Evolutionary conservation across 1,140 invertebrate genomes (phyloP).

Genomic region (Antheraea mylitta): DNA sequence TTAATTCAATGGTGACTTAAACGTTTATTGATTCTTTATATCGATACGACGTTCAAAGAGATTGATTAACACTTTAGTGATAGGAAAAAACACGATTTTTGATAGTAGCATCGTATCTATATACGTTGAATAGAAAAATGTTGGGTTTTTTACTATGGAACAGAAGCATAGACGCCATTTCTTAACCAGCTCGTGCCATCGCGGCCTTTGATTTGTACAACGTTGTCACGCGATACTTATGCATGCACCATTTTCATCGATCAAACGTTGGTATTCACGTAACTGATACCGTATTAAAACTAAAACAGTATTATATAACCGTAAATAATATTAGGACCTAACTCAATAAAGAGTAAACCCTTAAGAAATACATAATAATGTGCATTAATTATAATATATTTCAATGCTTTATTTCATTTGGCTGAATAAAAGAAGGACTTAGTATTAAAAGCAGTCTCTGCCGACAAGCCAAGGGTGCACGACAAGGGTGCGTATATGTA

Average conservation of each 20-base stretch:
- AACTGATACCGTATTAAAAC: neutral
- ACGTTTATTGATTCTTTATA: neutral
- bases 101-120: slow-evolving; percentile 8
- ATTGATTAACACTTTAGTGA: slow-evolving; percentile 13
- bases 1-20: neutral
- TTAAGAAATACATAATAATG: no score
- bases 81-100: slow-evolving; percentile 1
- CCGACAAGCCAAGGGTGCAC: no score
- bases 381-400: no score
- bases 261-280: slow-evolving; percentile 20
- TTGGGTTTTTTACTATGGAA: slow-evolving; percentile 26
- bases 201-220: slow-evolving; percentile 33
- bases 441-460: no score
- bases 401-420: no score
- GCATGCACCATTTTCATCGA: slow-evolving; percentile 33
- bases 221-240: slow-evolving; percentile 50
- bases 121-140: slow-evolving; percentile 32
- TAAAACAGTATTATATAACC: neutral
- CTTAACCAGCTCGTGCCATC: slow-evolving; percentile 46
- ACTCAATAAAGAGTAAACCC: no score
- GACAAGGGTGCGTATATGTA: no score
- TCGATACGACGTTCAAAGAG: slow-evolving; percentile 3
- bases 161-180: slow-evolving; percentile 25
- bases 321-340: neutral
- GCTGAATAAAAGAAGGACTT: no score